Percentiles rank a stretch among this genome's conserved stretches.
These are phyloP conservation scores for Oceanodroma leucorhoa DNA, from an alignment of 2,797 vertebrate genomes.

Conservation along the genomic window DNA sequence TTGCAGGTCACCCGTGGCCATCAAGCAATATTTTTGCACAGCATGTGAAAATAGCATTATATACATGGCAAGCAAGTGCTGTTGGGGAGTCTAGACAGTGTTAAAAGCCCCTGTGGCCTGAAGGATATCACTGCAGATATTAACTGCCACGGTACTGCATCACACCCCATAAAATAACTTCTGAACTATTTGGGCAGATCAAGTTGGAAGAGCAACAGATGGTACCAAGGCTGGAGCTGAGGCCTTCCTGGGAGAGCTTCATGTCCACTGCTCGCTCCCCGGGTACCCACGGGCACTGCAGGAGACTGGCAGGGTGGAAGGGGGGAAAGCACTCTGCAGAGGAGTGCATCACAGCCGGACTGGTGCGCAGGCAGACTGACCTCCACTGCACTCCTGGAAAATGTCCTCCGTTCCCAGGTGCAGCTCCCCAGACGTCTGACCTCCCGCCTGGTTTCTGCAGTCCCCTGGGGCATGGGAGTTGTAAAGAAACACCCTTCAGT, in stretches of 20 bases:
- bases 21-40: neutral
- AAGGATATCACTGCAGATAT: neutral
- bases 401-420: neutral
- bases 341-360: rapidly evolving
- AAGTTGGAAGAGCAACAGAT: neutral
- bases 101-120: neutral
- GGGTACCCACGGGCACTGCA: neutral
- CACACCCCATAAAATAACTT: neutral
- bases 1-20: neutral
- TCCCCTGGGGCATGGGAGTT: neutral
- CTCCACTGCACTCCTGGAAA: neutral
- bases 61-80: neutral
- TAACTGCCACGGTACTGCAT: neutral
- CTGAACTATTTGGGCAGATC: neutral
- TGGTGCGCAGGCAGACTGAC: neutral
- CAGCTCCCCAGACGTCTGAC: neutral
- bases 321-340: neutral
- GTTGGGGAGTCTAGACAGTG: neutral
- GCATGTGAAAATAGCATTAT: neutral
- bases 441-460: neutral
- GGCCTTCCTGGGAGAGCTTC: neutral
- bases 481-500: neutral
- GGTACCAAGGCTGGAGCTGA: neutral
- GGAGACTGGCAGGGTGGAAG: neutral
- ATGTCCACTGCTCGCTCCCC: neutral